phyloP scores from a whole-genome alignment of 2,888 invertebrate species.

The Monoplex corrugatus region DNA sequence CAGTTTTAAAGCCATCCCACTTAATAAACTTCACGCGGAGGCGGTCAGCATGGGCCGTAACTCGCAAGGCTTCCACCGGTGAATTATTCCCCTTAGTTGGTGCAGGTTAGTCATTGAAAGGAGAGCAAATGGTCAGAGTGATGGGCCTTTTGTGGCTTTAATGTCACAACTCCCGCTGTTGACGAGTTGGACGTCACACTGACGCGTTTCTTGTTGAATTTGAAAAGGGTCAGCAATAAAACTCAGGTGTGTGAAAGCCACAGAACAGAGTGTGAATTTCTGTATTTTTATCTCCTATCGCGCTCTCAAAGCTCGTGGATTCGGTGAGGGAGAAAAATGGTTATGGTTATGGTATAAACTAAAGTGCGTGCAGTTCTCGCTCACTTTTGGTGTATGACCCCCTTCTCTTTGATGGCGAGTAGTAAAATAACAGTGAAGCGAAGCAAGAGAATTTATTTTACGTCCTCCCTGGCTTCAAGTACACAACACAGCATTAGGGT shows the following conservation, averaged over 20 bases:
- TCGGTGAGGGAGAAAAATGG: too few relatives aligned
- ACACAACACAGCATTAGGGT: too few relatives aligned
- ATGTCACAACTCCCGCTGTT: neutral
- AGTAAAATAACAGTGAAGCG: too few relatives aligned
- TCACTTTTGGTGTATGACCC: too few relatives aligned
- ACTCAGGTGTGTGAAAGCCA: neutral
- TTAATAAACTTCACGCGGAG: neutral
- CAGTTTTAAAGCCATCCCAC: neutral
- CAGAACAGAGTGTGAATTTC: too few relatives aligned
- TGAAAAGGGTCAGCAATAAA: neutral
- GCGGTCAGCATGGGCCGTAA: slow-evolving; percentile 1
- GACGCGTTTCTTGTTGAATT: neutral
- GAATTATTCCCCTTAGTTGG: neutral
- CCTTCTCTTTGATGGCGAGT: too few relatives aligned
- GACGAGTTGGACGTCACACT: neutral
- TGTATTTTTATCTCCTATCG: too few relatives aligned
- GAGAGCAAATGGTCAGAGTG: neutral
- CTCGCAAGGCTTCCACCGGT: neutral
- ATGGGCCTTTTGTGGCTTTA: neutral
- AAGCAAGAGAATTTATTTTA: too few relatives aligned
- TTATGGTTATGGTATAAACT: too few relatives aligned
- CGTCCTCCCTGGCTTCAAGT: too few relatives aligned
- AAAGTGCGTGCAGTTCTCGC: too few relatives aligned
- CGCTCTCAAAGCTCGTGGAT: too few relatives aligned
- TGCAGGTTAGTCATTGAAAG: neutral